phyloP scores from a whole-genome alignment of 2,797 vertebrate species.

The Myotis findleyi region DNA sequence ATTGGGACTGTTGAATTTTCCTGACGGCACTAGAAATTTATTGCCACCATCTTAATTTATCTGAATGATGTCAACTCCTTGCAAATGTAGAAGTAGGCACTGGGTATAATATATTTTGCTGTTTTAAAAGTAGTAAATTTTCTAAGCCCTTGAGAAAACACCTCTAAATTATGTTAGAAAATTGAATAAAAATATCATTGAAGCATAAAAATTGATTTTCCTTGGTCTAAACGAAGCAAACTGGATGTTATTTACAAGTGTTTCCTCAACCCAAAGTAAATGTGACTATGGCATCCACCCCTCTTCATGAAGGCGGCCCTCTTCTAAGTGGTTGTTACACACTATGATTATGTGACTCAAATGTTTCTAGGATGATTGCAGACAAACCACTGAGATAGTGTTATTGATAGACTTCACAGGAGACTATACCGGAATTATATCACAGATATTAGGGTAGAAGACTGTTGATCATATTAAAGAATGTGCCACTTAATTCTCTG shows the following conservation, averaged over 20 bases:
- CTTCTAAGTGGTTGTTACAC: background rate
- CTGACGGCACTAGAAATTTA: background rate
- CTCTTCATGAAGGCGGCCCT: background rate
- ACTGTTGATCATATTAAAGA: background rate
- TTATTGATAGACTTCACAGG: background rate
- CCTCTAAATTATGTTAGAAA: background rate
- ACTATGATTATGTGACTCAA: background rate
- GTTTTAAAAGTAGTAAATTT: constrained; percentile 26
- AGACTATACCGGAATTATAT: background rate
- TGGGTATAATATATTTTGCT: background rate
- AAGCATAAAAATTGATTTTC: constrained; percentile 32
- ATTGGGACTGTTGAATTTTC: background rate
- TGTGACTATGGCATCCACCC: background rate
- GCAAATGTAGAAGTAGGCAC: background rate
- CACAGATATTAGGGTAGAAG: background rate
- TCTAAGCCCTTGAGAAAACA: constrained; percentile 34
- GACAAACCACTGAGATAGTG: background rate
- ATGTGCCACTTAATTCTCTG: background rate
- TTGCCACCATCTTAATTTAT: background rate
- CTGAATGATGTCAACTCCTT: background rate
- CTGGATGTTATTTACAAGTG: background rate
- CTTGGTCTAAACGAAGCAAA: constrained; percentile 5
- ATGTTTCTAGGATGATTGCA: background rate
- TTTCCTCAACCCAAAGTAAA: background rate
- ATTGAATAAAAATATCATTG: constrained; percentile 6